A percentile compares a stretch with the other conserved stretches of the same genome.
Evolutionary conservation across 2,888 invertebrate genomes (phyloP).

Genomic region (Chouioia cunea): DNA sequence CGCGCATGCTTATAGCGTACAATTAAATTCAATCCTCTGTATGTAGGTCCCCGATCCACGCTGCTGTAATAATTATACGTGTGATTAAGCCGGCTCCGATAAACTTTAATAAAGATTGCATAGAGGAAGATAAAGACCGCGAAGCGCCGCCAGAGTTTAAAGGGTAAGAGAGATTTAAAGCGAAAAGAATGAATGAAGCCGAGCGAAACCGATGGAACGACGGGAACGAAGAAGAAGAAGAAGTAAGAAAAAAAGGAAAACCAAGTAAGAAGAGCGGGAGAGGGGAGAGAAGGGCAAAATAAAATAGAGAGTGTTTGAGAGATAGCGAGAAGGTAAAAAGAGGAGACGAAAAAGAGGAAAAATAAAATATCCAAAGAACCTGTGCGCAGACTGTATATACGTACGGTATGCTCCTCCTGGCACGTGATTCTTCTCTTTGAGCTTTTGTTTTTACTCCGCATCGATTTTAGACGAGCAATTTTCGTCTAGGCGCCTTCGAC

Average conservation of each 20-base stretch:
- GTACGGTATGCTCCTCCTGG: too few relatives aligned
- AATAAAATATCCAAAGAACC: slow-evolving; percentile 8
- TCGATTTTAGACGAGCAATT: too few relatives aligned
- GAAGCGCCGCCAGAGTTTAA: slow-evolving; percentile 8
- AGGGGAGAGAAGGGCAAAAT: slow-evolving; percentile 37
- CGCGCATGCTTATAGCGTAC: too few relatives aligned
- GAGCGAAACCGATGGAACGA: slow-evolving; percentile 2
- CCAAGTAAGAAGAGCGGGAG: slow-evolving; percentile 19
- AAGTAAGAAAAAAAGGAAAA: slow-evolving; percentile 16
- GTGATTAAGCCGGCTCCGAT: neutral
- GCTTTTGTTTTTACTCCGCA: too few relatives aligned
- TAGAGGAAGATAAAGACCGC: slow-evolving; percentile 1
- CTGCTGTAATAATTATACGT: too few relatives aligned
- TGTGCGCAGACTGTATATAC: too few relatives aligned
- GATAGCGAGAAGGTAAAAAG: slow-evolving; percentile 44
- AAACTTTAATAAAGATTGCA: slow-evolving; percentile 15
- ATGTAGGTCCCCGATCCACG: too few relatives aligned
- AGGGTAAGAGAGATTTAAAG: slow-evolving; percentile 8
- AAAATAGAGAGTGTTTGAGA: slow-evolving; percentile 44
- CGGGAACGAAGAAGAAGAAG: neutral
- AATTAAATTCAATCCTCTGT: too few relatives aligned
- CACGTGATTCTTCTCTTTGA: too few relatives aligned
- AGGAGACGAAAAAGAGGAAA: slow-evolving; percentile 17
- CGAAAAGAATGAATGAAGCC: slow-evolving; percentile 49
- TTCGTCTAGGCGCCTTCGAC: too few relatives aligned